phyloP scores from a whole-genome alignment of 2,888 invertebrate genomes.

The Terebella lapidaria region DNA sequence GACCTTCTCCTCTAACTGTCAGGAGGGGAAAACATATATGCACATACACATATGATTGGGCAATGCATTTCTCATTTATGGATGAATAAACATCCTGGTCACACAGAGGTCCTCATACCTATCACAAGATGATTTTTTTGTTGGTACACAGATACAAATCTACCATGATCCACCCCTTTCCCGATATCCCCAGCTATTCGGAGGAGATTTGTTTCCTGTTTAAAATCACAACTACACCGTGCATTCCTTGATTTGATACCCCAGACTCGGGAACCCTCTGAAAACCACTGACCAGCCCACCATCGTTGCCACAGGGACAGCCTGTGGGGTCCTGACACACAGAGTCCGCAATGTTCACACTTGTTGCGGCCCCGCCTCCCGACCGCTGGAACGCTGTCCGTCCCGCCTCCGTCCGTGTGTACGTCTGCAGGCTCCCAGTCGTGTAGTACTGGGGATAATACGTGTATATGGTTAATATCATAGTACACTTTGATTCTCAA shows the following conservation, averaged over 20 bases:
- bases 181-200: too few species aligned
- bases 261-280: too few species aligned
- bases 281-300: conserved; percentile 30
- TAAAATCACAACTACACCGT: too few species aligned
- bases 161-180: too few species aligned
- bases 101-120: too few species aligned
- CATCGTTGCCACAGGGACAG: conserved; percentile 48
- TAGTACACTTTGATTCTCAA: too few species aligned
- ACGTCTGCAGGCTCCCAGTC: conserved; percentile 18
- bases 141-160: too few species aligned
- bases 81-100: too few species aligned
- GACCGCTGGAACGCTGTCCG: conserved; percentile 21
- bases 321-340: conserved; percentile 39
- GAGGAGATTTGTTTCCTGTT: too few species aligned
- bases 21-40: neutral
- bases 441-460: conserved; percentile 22
- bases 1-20: neutral
- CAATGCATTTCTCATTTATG: neutral
- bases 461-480: too few species aligned
- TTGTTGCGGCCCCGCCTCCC: conserved; percentile 13
- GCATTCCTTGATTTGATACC: too few species aligned
- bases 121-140: too few species aligned
- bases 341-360: conserved; percentile 13
- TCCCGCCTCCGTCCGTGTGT: conserved; percentile 21
- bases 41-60: neutral